A percentile compares a stretch with the other conserved stretches of the same genome.
phyloP scores from a whole-genome alignment of 1,140 invertebrate species.

The Pygmarrhopalites habei region DNA sequence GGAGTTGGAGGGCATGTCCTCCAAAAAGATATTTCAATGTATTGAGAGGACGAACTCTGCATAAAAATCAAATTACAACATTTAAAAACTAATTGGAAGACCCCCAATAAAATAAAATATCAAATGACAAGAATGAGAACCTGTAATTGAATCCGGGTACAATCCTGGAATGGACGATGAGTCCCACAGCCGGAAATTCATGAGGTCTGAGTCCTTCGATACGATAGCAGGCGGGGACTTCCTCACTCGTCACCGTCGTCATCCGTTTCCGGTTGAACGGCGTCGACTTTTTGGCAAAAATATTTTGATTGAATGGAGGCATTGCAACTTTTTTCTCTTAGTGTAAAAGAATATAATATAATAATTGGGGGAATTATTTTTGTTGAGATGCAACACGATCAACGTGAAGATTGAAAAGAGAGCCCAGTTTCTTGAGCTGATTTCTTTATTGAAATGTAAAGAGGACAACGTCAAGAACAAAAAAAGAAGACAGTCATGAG shows the following conservation, averaged over 20 bases:
- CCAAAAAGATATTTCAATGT: slow-evolving; percentile 51
- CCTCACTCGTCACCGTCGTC: slow-evolving; percentile 43
- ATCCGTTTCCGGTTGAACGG: slow-evolving; percentile 9
- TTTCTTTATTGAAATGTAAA: too few species aligned
- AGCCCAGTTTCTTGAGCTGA: too few species aligned
- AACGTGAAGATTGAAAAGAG: too few species aligned
- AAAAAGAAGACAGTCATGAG: too few species aligned
- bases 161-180: slow-evolving; percentile 63
- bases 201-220: slow-evolving; percentile 54
- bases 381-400: too few species aligned
- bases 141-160: slow-evolving; percentile 63
- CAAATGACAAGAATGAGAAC: too few species aligned
- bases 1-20: slow-evolving; percentile 56
- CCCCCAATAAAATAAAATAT: too few species aligned
- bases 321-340: background rate
- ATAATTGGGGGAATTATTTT: too few species aligned
- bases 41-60: slow-evolving; percentile 57
- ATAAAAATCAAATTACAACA: slow-evolving; percentile 36
- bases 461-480: too few species aligned
- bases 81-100: slow-evolving; percentile 4
- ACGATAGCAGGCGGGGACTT: slow-evolving; percentile 57
- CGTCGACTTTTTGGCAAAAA: background rate
- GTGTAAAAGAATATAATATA: too few species aligned
- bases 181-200: slow-evolving; percentile 63
- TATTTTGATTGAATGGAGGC: slow-evolving; percentile 4